Conservation (phyloP, 2,113 vertebrate genomes). For the Xerus inauris region DNA sequence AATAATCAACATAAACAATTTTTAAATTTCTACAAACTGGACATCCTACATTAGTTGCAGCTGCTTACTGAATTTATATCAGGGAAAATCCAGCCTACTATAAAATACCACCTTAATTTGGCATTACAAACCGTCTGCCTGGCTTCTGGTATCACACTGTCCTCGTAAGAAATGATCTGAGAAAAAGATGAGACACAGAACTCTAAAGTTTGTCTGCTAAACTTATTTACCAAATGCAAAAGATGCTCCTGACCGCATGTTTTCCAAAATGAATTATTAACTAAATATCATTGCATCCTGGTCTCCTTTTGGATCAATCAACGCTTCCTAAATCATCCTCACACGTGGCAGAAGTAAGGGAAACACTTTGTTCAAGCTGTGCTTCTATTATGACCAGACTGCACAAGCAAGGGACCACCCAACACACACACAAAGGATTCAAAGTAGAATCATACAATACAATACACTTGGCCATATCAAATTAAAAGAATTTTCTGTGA, state of each 20-base stretch:
- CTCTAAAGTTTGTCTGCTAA: not conserved
- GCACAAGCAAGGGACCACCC: not conserved
- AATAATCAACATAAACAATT: not conserved
- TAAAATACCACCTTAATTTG: not conserved
- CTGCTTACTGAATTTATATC: not conserved
- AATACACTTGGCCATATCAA: not conserved
- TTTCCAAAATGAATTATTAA: not conserved
- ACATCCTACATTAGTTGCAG: not conserved
- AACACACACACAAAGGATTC: not conserved
- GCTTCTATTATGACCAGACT: not conserved
- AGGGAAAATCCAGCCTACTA: not conserved
- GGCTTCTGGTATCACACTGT: not conserved
- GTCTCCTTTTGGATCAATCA: not conserved
- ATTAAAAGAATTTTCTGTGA: not conserved
- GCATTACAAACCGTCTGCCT: not conserved
- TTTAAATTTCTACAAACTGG: not conserved
- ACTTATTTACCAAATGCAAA: not conserved
- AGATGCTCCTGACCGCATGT: not conserved
- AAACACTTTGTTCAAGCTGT: not conserved
- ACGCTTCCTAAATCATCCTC: not conserved
- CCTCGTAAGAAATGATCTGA: constrained; percentile 14
- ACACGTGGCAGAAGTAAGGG: fast-evolving
- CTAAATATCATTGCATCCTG: not conserved
- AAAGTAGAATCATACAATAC: not conserved
- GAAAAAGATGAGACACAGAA: not conserved